phyloP scores from a whole-genome alignment of 2,888 invertebrate genomes.

The Ectemnius continuus region DNA sequence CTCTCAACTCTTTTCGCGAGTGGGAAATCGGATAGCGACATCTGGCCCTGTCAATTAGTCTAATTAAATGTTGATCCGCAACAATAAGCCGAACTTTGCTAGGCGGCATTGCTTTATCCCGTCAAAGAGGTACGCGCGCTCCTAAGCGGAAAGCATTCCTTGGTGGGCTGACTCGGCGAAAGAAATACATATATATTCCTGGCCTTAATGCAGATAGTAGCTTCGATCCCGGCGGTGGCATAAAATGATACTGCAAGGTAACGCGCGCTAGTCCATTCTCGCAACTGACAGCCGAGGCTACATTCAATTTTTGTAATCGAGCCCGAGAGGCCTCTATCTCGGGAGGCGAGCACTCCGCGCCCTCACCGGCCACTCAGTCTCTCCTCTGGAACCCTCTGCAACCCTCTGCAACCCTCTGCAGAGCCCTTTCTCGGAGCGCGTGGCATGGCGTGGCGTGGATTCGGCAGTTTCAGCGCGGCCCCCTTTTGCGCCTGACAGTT shows the following conservation, averaged over 20 bases:
- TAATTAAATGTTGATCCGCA: no score
- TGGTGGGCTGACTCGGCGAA: neutral
- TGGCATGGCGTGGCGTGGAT: constrained; percentile 54
- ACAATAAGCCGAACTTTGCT: no score
- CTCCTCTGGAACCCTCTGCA: neutral
- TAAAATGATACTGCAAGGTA: constrained; percentile 51
- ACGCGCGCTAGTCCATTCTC: constrained; percentile 38
- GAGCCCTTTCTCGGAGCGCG: constrained; percentile 1
- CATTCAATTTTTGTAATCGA: constrained; percentile 66
- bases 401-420: constrained; percentile 13
- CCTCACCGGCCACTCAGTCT: neutral
- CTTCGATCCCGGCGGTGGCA: constrained; percentile 39
- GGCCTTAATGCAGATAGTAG: no score
- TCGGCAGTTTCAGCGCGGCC: constrained; percentile 59
- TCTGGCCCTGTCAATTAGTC: no score
- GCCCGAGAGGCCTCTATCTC: constrained; percentile 54
- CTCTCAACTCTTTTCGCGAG: no score
- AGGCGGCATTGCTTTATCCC: neutral
- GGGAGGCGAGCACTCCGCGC: constrained; percentile 11
- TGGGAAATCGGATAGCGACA: no score
- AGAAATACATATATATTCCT: no score
- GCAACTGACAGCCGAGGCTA: constrained; percentile 61
- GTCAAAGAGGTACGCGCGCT: neutral
- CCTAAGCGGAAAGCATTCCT: neutral
- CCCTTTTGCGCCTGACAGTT: constrained; percentile 64